phyloP scores from a whole-genome alignment of 2,888 invertebrate species.

The Agonum fuliginosum region DNA sequence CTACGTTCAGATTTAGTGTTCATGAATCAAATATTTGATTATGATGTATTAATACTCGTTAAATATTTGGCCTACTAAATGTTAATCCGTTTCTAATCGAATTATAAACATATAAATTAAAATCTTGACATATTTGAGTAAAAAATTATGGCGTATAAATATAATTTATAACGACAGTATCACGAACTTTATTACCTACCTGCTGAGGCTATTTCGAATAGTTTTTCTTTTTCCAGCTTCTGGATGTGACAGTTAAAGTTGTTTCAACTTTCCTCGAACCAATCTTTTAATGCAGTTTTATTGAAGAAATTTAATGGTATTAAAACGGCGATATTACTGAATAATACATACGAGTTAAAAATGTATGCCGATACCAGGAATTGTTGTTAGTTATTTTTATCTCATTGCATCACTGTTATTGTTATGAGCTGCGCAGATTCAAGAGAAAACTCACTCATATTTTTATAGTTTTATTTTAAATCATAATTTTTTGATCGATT shows the following conservation, averaged over 20 bases:
- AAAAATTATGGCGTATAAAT: slow-evolving; percentile 22
- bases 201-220: background rate
- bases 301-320: background rate
- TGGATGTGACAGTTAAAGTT: slow-evolving; percentile 2
- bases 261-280: background rate
- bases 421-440: slow-evolving; percentile 36
- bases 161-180: slow-evolving; percentile 11
- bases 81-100: slow-evolving; percentile 9
- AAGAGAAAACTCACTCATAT: no score
- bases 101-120: slow-evolving; percentile 17
- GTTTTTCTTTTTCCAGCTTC: background rate
- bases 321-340: background rate
- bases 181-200: background rate
- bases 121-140: slow-evolving; percentile 7
- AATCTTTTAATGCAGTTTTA: background rate
- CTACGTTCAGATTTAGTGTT: background rate
- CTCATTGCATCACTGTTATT: slow-evolving; percentile 34
- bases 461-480: no score
- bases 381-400: slow-evolving; percentile 8
- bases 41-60: slow-evolving; percentile 17
- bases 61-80: slow-evolving; percentile 29
- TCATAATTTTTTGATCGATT: no score
- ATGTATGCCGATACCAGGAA: slow-evolving; percentile 21
- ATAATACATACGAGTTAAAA: background rate
- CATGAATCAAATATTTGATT: background rate